These are phyloP conservation scores for Labia minor DNA, from an alignment of 2,888 invertebrate genomes.

Conservation along the genomic window DNA sequence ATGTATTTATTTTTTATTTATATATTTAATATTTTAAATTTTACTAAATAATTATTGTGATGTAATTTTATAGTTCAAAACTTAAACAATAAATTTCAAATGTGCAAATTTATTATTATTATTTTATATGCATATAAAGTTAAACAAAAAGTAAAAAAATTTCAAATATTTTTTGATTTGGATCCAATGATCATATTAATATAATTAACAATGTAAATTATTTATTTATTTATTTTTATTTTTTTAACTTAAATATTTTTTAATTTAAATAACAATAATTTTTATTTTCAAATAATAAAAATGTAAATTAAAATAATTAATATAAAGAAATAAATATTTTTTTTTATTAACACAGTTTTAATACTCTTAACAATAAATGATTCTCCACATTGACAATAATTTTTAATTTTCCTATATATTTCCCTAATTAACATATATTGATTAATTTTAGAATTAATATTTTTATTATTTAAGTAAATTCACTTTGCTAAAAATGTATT, in stretches of 20 bases:
- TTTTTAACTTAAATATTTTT: not conserved
- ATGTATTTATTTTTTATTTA: not conserved
- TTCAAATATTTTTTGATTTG: not conserved
- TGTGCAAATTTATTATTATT: not conserved
- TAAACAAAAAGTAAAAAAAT: not conserved
- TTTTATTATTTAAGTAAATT: too few relatives aligned
- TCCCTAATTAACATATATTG: not conserved
- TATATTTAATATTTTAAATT: not conserved
- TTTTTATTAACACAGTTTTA: not conserved
- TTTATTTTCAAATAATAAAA: not conserved
- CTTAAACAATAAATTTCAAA: not conserved
- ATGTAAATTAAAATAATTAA: not conserved
- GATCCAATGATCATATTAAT: not conserved
- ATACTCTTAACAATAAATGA: not conserved
- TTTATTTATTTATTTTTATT: slow-evolving; percentile 13
- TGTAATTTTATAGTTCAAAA: slow-evolving; percentile 8
- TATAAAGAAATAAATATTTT: slow-evolving; percentile 4
- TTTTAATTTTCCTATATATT: not conserved
- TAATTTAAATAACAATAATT: not conserved
- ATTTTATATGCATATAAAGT: not conserved
- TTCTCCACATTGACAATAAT: too few relatives aligned
- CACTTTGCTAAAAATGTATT: too few relatives aligned
- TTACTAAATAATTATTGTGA: not conserved
- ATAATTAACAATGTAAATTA: not conserved
- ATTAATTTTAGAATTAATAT: too few relatives aligned